A percentile compares a stretch with the other conserved stretches of the same genome.
Evolutionary conservation across 2,888 invertebrate genomes (phyloP).

Genomic region (Andrena camellia): DNA sequence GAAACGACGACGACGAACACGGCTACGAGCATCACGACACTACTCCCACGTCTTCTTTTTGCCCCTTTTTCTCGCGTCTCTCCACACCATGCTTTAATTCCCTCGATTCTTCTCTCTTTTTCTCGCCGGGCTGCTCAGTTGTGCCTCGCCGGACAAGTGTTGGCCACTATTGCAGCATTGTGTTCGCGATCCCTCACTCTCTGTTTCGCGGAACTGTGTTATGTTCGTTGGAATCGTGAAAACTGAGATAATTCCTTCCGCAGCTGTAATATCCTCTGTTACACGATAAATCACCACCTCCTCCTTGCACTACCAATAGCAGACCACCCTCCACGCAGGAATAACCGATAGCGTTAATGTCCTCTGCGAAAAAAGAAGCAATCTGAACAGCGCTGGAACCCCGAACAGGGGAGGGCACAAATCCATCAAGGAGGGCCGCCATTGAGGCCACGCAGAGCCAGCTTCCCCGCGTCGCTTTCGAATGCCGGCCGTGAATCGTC

Average conservation of each 20-base stretch:
- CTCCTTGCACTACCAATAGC: too few relatives aligned
- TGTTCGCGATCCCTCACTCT: slow-evolving; percentile 8
- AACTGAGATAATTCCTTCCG: too few relatives aligned
- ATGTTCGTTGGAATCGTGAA: too few relatives aligned
- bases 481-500: slow-evolving; percentile 40
- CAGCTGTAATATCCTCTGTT: too few relatives aligned
- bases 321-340: too few relatives aligned
- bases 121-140: slow-evolving; percentile 27
- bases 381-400: too few relatives aligned
- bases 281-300: too few relatives aligned
- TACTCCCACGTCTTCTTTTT: slow-evolving; percentile 22
- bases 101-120: slow-evolving; percentile 25
- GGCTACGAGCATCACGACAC: slow-evolving; percentile 49
- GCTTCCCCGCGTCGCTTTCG: neutral
- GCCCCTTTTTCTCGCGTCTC: slow-evolving; percentile 17
- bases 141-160: neutral
- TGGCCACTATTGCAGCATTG: slow-evolving; percentile 7
- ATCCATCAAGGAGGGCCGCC: slow-evolving; percentile 22
- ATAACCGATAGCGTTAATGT: too few relatives aligned
- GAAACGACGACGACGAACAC: slow-evolving; percentile 38
- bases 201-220: neutral
- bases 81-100: slow-evolving; percentile 33
- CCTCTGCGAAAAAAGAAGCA: too few relatives aligned
- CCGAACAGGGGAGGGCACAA: slow-evolving; percentile 5
- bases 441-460: slow-evolving; percentile 17